phyloP scores from a whole-genome alignment of 2,797 vertebrate genomes.

The Cephalopachus bancanus region DNA sequence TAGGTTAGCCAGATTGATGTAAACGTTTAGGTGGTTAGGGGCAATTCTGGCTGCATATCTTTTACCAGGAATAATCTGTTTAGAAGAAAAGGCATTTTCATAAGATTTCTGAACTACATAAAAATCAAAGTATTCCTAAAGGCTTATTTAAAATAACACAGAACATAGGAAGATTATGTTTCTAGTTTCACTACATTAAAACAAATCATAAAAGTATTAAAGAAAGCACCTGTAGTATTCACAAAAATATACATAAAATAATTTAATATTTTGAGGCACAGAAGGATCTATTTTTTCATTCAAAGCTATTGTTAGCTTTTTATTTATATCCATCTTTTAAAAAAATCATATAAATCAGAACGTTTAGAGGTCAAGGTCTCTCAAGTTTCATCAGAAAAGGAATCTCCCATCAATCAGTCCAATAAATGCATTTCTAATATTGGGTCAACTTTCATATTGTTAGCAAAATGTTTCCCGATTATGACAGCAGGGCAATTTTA shows the following conservation, averaged over 20 bases:
- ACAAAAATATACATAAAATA: conserved; percentile 34
- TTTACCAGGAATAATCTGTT: conserved; percentile 98
- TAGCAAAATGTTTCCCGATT: not conserved
- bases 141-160: conserved; percentile 59
- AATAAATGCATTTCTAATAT: not conserved
- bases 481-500: not conserved
- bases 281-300: conserved; percentile 19
- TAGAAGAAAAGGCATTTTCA: conserved; percentile 61
- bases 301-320: conserved; percentile 2
- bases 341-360: conserved; percentile 51
- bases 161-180: conserved; percentile 21
- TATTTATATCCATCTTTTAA: not conserved
- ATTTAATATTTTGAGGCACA: not conserved
- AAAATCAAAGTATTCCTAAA: conserved; percentile 47
- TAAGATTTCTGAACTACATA: not conserved
- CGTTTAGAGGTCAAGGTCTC: not conserved
- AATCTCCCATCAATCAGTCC: not conserved
- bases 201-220: conserved; percentile 42
- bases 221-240: not conserved
- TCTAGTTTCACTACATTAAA: conserved; percentile 44
- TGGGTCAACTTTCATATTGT: not conserved
- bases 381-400: not conserved
- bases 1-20: conserved; percentile 98
- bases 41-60: conserved; percentile 98
- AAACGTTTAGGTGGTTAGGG: conserved; percentile 98